Percentiles rank a stretch among this genome's conserved stretches.
phyloP scores from a whole-genome alignment of 2,888 invertebrate genomes.

The Conus canariensis region DNA sequence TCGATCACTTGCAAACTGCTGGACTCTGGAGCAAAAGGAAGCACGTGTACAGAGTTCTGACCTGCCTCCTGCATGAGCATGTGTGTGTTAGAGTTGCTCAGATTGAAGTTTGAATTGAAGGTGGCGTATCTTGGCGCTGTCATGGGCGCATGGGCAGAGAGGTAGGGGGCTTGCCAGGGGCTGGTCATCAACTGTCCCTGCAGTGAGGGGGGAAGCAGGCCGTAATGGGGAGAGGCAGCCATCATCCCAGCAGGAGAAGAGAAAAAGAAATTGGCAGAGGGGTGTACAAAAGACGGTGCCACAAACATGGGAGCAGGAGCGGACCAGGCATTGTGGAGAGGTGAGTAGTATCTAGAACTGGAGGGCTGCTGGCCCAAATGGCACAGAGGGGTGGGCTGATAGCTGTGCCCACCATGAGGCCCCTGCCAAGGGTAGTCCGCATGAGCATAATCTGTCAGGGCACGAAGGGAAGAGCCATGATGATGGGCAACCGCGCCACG shows the following conservation, averaged over 20 bases:
- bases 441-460: neutral
- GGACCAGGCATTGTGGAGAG: neutral
- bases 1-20: neutral
- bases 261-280: neutral
- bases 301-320: neutral
- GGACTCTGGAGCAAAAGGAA: neutral
- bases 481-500: neutral
- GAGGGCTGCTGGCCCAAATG: neutral
- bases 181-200: neutral
- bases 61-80: conserved; percentile 9
- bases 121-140: neutral
- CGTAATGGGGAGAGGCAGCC: neutral
- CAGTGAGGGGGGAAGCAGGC: neutral
- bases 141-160: neutral
- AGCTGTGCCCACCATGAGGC: neutral
- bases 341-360: neutral
- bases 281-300: neutral
- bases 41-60: neutral
- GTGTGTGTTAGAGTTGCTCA: conserved; percentile 14
- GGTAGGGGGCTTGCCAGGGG: conserved; percentile 4
- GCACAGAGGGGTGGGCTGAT: conserved; percentile 18
- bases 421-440: conserved; percentile 5
- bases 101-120: conserved; percentile 7
- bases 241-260: neutral
- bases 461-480: neutral